Evolutionary conservation across 2,113 vertebrate species (phyloP), one percentile per base, ranked within the genome.

Genomic region (Tapirus terrestris): DNA sequence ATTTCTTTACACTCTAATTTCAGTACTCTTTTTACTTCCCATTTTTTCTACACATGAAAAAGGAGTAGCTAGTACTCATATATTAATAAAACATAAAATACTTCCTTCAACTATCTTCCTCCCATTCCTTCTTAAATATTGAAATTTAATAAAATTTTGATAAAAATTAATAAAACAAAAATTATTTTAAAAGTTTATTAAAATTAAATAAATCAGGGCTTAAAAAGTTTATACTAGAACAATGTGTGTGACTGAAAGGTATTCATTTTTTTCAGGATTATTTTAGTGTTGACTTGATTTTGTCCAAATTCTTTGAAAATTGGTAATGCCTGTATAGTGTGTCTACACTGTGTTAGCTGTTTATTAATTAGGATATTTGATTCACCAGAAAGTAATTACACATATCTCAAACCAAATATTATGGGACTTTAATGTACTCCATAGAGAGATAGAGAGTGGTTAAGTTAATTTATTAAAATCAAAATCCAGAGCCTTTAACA

Each of bases 381-480:
- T 56, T 89, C 61, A 90, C 43, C 21, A 89, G 89, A 81, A 97
- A 90, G 56, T 53, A 76, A 92, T 43, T 79, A 13, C 9, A 14
- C 79, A 10, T 68, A 39, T 83, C n/a, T 75, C 63, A 87, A 94
- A 83, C 29, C 51, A 72, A 89, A 36, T 45, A 60, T 6, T 51
- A n/a, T 39, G 8, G 12, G 8, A n/a, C 60, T 89, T 89, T 89
- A 96, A 91, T 67, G 60, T 51, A 31, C 21, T 63, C 3, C 79
- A 58, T 83, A 87, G 73, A 96, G 79, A 61, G 13, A 53, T 5
- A 61, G 39, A 91, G 36, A 81, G 8, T 43, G 21, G 17, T 56
- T 80, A 92, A 61, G 67, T 94, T 77, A 95, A 95, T 92, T 86
- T 92, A 63, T 96, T 95, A 73, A 93, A 83, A 75, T 85, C 48